Base-by-base conservation (phyloP, 2,113 vertebrate genomes). In the Ranitomeya imitator region DNA sequence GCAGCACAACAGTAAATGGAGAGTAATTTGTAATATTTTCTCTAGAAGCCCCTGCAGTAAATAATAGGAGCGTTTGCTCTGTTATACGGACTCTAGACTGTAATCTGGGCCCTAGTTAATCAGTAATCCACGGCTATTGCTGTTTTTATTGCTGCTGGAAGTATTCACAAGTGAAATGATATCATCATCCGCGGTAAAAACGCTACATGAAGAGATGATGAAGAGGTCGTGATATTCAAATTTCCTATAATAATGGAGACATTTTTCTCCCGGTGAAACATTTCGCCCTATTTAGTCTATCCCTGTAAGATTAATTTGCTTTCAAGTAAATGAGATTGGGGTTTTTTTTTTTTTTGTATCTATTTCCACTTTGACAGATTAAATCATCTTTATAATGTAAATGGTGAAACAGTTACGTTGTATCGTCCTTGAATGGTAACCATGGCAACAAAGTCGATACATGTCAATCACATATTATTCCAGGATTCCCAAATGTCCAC, bases 341-440 rank as follows among this genome's bases (percentile, higher is more conserved):
- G 73, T 79, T 21, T 79, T 78, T 88, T 83, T 81, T 79, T 21
- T 79, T 78, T 88, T 83, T 74, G 65, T 88, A 52, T 88, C 80
- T 88, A 83, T 84, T 88, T 73, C 79, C 69, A 88, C 79, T 88
- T 82, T 83, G 57, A 83, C 57, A 83, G 80, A 88, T 88, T 81
- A 88, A 88, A 74, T 88, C 80, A 82, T 88, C 86, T 73, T 74
- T 74, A 60, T 83, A 88, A 88, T 74, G 65, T 74, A 82, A 88
- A 88, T 82, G 52, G 65, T 83, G 52, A 83, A 88, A 83, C 77
- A 76, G 87, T 88, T 88, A 83, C 23, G 80, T 83, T 61, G 80
- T 77, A n/a, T 83, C 74, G 69, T 88, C 87, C 87, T 88, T 77
- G 71, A 76, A 54, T 77, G 55, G 79, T 83, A 77, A 31, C 79